Evolutionary conservation across 2,888 invertebrate species (phyloP), one percentile per base, ranked within the genome.

Genomic region (Marronus borbonicus): DNA sequence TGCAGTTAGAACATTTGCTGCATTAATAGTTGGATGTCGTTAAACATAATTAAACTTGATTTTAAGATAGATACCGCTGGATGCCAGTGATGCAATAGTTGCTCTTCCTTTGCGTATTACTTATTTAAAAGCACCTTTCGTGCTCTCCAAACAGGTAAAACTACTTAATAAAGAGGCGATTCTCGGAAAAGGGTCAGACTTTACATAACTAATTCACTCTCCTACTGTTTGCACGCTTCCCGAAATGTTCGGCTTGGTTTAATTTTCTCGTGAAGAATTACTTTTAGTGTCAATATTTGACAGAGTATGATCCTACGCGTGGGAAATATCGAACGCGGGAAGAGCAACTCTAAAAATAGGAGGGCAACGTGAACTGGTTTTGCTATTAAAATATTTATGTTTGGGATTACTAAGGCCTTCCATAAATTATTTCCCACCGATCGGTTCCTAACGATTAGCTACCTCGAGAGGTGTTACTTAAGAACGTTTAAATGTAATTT

Each of bases 131-230:
- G 31, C 36, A 14, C 20, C 24, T 66, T n/a, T 44, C 3, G 44
- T 44, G 49, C 31, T 55, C 52, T 17, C 10, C 31, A 55, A 69
- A 55, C 70, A 70, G 55, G 69, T 69, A 36, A 70, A 70, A 49
- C 66, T 66, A 44, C 70, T 70, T 36, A 70, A 52, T 55, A 24
- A 55, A 55, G 31, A 44, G 49, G 14, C 49, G 44, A 62, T 66
- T 66, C 66, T 49, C n/a, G 39, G 74, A 50, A 76, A 52, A 52
- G 65, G 76, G 65, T 36, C 76, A 76, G 76, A 76, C 76, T 76
- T 76, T 76, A 76, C 76, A 64, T 65, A 76, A 76, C 76, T 76
- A 76, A 76, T 76, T 76, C 76, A 76, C 70, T 70, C 31, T 36
- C 14, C 31, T 49, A 31, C 52, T 70, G 55, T 70, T 70, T 70